Conservation (phyloP, 1,140 invertebrate genomes). For the Tetramorium alpestre region DNA sequence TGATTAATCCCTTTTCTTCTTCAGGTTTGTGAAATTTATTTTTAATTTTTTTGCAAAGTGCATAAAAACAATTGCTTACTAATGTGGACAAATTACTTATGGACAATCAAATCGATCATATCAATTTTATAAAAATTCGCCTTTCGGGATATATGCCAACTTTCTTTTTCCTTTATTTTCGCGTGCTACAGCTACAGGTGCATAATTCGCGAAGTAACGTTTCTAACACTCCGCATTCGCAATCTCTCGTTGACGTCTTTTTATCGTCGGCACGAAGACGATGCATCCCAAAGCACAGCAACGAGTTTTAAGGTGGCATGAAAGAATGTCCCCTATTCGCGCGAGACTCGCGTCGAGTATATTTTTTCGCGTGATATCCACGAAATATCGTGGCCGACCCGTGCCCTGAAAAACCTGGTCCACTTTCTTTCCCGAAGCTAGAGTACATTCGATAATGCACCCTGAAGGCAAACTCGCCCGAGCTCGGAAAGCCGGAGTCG, state of each 20-base stretch:
- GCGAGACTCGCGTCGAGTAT: conserved; percentile 29
- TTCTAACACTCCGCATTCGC: background rate
- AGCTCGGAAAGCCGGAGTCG: background rate
- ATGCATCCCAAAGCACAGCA: background rate
- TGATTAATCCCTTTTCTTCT: background rate
- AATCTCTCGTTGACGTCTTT: background rate
- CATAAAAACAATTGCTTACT: too few species aligned
- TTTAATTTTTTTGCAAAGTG: too few species aligned
- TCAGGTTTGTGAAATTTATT: too few species aligned
- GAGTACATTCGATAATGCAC: conserved; percentile 32
- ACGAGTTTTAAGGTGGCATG: background rate
- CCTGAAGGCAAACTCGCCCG: conserved; percentile 40
- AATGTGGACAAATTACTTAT: too few species aligned
- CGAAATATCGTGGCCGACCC: conserved; percentile 31
- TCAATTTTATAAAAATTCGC: too few species aligned
- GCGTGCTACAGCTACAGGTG: background rate
- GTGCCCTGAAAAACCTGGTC: conserved; percentile 5
- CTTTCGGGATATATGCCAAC: too few species aligned
- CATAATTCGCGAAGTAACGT: background rate
- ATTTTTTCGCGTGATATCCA: conserved; percentile 49
- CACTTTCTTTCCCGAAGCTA: conserved; percentile 19
- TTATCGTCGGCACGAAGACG: background rate
- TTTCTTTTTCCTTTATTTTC: background rate
- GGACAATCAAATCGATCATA: too few species aligned
- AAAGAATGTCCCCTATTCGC: conserved; percentile 33